Percentiles rank a stretch among this genome's conserved stretches.
These are phyloP conservation scores for Melanotaenia trifasciata DNA, from an alignment of 2,797 vertebrate genomes.

Conservation along the genomic window DNA sequence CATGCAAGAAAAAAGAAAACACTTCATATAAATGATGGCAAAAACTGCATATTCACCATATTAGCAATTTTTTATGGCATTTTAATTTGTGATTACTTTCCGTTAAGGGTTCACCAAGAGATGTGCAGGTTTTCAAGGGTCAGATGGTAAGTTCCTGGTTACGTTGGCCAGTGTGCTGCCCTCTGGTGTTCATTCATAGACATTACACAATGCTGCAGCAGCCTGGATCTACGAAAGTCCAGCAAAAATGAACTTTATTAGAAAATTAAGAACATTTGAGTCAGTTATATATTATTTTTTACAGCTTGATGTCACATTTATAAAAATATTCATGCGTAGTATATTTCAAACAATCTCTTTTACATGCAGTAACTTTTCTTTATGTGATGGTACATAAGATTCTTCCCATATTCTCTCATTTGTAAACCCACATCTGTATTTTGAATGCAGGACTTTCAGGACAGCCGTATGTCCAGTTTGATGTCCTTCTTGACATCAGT, in stretches of 20 bases:
- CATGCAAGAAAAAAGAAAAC: background rate
- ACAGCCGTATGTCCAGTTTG: slow-evolving; percentile 78
- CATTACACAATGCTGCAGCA: slow-evolving; percentile 23
- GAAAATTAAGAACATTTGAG: background rate
- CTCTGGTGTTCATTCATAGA: slow-evolving; percentile 50
- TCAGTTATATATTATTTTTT: background rate
- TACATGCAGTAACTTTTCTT: background rate
- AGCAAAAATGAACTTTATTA: slow-evolving; percentile 4
- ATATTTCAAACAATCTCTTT: background rate
- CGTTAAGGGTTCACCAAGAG: slow-evolving; percentile 80
- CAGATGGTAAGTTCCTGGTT: slow-evolving; percentile 78
- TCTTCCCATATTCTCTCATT: background rate
- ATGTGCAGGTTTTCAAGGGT: slow-evolving; percentile 83
- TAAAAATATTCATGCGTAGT: background rate
- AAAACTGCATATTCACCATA: background rate
- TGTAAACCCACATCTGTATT: background rate
- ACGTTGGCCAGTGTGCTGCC: slow-evolving; percentile 35
- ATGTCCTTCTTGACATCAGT: slow-evolving; percentile 82
- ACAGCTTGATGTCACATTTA: background rate
- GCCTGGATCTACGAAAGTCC: background rate
- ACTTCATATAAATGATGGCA: background rate
- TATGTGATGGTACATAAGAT: background rate
- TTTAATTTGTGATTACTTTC: background rate
- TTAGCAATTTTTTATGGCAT: background rate
- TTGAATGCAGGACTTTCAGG: slow-evolving; percentile 79